Conservation (phyloP, 2,113 vertebrate species). For the Pantherophis guttatus region DNA sequence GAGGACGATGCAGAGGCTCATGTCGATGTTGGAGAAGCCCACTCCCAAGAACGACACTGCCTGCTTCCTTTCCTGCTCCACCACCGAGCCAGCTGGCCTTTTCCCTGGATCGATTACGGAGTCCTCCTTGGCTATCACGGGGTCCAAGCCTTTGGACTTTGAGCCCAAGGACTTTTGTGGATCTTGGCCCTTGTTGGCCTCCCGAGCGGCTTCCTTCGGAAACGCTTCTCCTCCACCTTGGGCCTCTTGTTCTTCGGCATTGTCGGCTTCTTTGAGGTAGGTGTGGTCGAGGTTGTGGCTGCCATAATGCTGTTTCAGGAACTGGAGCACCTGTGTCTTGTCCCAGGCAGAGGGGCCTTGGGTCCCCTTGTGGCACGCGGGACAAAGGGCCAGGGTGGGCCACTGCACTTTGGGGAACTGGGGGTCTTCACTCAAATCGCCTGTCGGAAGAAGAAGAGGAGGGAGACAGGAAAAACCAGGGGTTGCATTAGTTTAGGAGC, state of each 20-base stretch:
- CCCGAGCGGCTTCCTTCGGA: not conserved
- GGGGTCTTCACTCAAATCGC: constrained; percentile 87
- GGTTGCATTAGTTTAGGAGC: not conserved
- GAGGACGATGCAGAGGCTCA: constrained; percentile 91
- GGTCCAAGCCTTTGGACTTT: not conserved
- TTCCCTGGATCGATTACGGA: constrained; percentile 11
- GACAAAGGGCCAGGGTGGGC: constrained; percentile 86
- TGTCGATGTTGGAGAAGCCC: constrained; percentile 91
- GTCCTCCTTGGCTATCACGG: rapidly evolving
- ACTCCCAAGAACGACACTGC: constrained; percentile 73
- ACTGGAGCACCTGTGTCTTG: constrained; percentile 75
- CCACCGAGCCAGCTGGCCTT: rapidly evolving
- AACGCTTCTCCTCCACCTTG: not conserved
- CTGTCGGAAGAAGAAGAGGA: constrained; percentile 54
- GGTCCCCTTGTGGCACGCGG: constrained; percentile 83
- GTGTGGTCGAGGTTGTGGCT: constrained; percentile 72
- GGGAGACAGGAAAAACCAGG: not conserved
- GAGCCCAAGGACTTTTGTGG: rapidly evolving
- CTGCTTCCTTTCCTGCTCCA: constrained; percentile 45
- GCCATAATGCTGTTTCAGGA: constrained; percentile 82
- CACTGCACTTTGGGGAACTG: constrained; percentile 87
- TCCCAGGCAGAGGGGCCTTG: constrained; percentile 85
- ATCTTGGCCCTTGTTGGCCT: not conserved
- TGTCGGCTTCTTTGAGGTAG: constrained; percentile 54
- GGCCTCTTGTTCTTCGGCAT: not conserved